phyloP scores from a whole-genome alignment of 2,797 vertebrate species.

The Pipistrellus nathusii region DNA sequence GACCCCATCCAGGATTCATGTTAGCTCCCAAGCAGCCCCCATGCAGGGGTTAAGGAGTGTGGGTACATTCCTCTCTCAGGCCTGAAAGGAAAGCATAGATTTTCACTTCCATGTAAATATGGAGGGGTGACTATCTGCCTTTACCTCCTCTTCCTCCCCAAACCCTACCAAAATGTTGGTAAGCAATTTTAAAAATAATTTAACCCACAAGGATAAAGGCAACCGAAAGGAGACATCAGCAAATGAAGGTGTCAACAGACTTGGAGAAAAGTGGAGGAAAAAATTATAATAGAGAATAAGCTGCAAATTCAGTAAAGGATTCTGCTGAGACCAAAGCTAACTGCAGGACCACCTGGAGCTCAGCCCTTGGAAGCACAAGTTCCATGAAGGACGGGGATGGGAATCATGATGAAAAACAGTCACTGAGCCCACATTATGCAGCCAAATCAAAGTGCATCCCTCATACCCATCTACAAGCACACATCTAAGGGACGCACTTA shows the following conservation, averaged over 20 bases:
- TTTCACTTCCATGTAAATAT: background rate
- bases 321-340: background rate
- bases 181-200: background rate
- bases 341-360: background rate
- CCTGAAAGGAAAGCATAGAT: background rate
- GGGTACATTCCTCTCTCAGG: background rate
- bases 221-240: background rate
- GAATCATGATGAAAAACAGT: background rate
- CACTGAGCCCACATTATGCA: fast-evolving
- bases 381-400: background rate
- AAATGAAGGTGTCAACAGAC: background rate
- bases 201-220: background rate
- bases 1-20: background rate
- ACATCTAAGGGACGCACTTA: no score
- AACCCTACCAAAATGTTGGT: background rate
- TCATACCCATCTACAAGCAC: background rate
- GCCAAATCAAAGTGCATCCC: background rate
- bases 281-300: background rate
- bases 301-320: background rate
- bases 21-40: fast-evolving
- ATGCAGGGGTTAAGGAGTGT: background rate
- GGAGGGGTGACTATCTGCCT: background rate
- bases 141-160: background rate
- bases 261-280: background rate
- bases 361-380: background rate